Base-by-base conservation (phyloP, 2,888 invertebrate species). In the Sympetrum striolatum region DNA sequence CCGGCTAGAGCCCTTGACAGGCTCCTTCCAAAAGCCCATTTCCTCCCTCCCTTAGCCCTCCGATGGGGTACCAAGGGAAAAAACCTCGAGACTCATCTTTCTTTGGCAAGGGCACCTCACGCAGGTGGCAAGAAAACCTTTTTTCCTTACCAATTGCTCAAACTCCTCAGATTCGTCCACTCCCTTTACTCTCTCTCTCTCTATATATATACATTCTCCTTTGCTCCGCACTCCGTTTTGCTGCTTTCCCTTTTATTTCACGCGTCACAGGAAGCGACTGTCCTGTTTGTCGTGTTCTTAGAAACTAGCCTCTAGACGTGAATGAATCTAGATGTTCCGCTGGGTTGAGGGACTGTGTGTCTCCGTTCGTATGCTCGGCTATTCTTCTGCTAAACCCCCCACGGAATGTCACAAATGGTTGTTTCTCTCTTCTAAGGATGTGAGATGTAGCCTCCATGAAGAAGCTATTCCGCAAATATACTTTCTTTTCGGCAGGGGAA, bases 1-100 rank as follows among this genome's bases (percentile, higher is more conserved):
- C 37, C 86, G 60, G 86, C 58, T 86, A 86, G 86, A 86, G 86
- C 86, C 86, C 86, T 86, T 86, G 86, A 86, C 86, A 86, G 60
- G 86, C 60, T 60, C 60, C 86, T 86, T 86, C 86, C 86, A 86
- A 86, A 86, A 60, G 86, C 64, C 86, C 86, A 86, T 86, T 86
- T 86, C 53, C 86, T 86, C 86, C 64, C 64, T 82, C 86, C 82
- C 53, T 22, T 60, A 35, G n/a, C 18, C 35, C 58, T 25, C 82
- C 86, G 58, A 86, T 64, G 86, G 86, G n/a, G 60, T 35, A 73
- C 14, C 25, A 60, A 60, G 86, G 60, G 86, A 86, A 86, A 82
- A 58, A 86, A 64, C 60, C 86, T 86, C 60, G 60, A 60, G 86
- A 86, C 86, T 86, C 86, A 86, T 86, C 86, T 86, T 86, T 86